phyloP scores from a whole-genome alignment of 2,113 vertebrate genomes.

The Ictidomys tridecemlineatus region DNA sequence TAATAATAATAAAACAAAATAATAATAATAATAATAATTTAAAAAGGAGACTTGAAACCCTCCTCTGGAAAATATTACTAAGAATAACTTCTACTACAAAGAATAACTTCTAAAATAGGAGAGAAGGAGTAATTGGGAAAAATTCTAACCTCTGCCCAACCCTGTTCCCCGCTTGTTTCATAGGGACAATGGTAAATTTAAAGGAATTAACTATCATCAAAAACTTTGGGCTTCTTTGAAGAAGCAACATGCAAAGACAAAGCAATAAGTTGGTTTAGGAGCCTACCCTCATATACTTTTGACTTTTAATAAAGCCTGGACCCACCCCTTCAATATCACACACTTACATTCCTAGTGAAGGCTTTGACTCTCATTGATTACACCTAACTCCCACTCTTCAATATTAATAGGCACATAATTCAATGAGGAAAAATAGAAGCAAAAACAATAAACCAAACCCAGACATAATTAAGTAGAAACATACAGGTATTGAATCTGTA shows the following conservation, averaged over 20 bases:
- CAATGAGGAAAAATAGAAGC: neutral
- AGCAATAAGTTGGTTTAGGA: neutral
- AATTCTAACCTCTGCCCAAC: neutral
- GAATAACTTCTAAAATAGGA: neutral
- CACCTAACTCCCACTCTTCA: neutral
- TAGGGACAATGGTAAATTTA: neutral
- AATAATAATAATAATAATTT: too few species aligned
- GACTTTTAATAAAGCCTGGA: neutral
- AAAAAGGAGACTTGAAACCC: neutral
- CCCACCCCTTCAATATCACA: neutral
- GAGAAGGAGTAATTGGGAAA: neutral
- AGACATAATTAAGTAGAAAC: constrained; percentile 35
- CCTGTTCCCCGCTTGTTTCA: neutral
- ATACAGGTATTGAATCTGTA: constrained; percentile 18
- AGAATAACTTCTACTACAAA: constrained; percentile 3
- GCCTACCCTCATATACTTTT: neutral
- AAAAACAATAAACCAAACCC: constrained; percentile 10
- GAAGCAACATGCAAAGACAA: constrained; percentile 40
- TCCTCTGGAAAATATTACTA: constrained; percentile 21
- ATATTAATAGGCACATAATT: neutral
- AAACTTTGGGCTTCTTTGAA: neutral
- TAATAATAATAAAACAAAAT: too few species aligned
- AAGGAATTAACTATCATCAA: constrained; percentile 8
- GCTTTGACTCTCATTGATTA: neutral
- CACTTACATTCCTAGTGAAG: neutral